Evolutionary conservation across 2,888 invertebrate genomes (phyloP), one percentile per base, ranked within the genome.

Genomic region (Aporophyla lueneburgensis): DNA sequence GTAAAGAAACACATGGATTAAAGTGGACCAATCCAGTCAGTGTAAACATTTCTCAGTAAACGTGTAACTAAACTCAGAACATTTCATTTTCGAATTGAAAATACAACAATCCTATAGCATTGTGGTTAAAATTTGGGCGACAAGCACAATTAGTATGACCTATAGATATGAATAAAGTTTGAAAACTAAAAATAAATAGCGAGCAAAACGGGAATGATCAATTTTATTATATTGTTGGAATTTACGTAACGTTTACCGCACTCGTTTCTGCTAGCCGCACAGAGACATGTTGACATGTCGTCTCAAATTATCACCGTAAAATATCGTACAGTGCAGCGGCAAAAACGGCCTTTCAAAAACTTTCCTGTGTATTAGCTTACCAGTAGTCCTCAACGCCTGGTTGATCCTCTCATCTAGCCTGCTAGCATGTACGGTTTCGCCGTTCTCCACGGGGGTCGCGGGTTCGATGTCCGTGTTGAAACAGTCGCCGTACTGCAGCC

Each of bases 401-500:
- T 92, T 89, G 81, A 96, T 96, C 81, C 96, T 90, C 5, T 92
- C 94, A 65, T 96, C 96, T 19, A 96, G 88, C 0, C 94, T 90
- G 78, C 86, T 89, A 10, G 67, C 62, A 58, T 79, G 85, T 54
- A 74, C 43, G 10, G 43, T 27, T 1, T 49, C 65, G 9, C 16
- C 53, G 58, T 65, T 56, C 27, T 67, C 74, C 9, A 43, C 62
- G 0, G 46, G 33, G 79, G 72, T 79, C 73, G 40, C 84, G 74
- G 77, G 70, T 82, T 68, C 83, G 73, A 71, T 46, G 16, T 74
- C 74, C 5, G 89, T 87, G 21, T 91, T 90, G 91, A 96, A 96
- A 79, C 96, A 96, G 86, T 96, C 95, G 0, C 96, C 96, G 89
- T 96, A 96, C 85, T 95, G 95, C 80, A 96, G 90, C 1, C 94